Conservation (phyloP, 2,797 vertebrate genomes). For the Psittacula echo region DNA sequence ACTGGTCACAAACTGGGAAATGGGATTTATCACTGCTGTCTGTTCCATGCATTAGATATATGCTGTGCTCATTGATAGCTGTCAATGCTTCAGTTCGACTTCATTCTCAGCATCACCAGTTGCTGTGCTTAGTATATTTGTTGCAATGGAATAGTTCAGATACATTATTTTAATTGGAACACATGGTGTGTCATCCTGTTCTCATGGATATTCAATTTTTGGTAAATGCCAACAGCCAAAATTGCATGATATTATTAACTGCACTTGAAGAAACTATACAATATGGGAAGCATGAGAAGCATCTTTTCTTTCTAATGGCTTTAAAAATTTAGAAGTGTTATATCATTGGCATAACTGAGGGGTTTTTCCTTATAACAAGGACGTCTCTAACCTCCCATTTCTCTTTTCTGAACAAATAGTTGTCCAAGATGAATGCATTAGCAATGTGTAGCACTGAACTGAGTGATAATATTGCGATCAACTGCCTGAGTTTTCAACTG, state of each 20-base stretch:
- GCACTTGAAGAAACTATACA: neutral
- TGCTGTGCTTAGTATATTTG: neutral
- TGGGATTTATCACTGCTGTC: neutral
- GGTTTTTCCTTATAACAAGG: neutral
- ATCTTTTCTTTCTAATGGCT: neutral
- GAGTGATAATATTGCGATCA: neutral
- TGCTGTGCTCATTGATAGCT: rapidly evolving
- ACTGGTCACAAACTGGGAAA: neutral
- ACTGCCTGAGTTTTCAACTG: neutral
- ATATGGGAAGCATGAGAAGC: neutral
- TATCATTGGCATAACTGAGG: neutral
- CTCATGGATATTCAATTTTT: neutral
- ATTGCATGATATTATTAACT: neutral
- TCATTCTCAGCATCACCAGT: neutral
- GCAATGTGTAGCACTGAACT: neutral
- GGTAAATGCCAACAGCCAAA: neutral
- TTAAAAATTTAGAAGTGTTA: neutral
- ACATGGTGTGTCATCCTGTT: neutral
- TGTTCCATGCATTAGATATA: rapidly evolving
- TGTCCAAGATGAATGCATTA: neutral
- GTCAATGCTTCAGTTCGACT: rapidly evolving
- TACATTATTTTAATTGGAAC: neutral
- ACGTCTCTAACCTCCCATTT: neutral
- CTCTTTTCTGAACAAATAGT: neutral
- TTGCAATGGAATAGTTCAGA: neutral